Conservation (phyloP, 2,797 vertebrate species). For the Champsocephalus gunnari region DNA sequence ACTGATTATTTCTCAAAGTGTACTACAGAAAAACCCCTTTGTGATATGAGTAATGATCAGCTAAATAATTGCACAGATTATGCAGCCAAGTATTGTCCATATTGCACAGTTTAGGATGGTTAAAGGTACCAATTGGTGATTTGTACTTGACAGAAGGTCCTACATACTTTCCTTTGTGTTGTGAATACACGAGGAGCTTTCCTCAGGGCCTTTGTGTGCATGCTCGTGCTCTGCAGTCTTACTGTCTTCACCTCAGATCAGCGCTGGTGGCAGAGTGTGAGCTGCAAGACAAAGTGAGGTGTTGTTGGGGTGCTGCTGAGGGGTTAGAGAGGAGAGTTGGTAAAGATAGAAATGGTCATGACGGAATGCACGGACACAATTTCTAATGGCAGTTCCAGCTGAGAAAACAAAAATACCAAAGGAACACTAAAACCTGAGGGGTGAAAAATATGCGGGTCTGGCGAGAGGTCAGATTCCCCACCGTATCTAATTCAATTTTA, state of each 20-base stretch:
- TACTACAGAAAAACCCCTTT: too few relatives aligned
- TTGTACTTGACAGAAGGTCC: conserved; percentile 24
- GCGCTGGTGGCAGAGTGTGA: conserved; percentile 71
- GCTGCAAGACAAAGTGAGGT: conserved; percentile 56
- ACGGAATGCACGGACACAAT: conserved; percentile 70
- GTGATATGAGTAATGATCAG: too few relatives aligned
- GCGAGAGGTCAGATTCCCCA: conserved; percentile 86
- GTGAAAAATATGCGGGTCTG: conserved; percentile 84
- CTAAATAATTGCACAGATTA: too few relatives aligned
- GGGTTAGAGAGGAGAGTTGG: conserved; percentile 59
- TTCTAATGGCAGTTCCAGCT: conserved; percentile 86
- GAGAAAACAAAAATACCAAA: conserved; percentile 87
- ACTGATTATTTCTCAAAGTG: too few relatives aligned
- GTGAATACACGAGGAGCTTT: conserved; percentile 22
- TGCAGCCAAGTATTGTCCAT: too few relatives aligned
- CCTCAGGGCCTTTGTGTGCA: conserved; percentile 39
- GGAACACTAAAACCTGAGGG: conserved; percentile 85
- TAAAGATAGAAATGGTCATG: conserved; percentile 78
- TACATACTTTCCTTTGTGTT: conserved; percentile 27
- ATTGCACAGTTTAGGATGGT: too few relatives aligned
- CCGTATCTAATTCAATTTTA: conserved; percentile 89
- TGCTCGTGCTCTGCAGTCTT: conserved; percentile 30
- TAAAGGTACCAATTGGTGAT: too few relatives aligned
- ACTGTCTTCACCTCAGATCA: conserved; percentile 63
- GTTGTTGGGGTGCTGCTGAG: conserved; percentile 19